These are phyloP conservation scores for Metopolophium dirhodum DNA, from an alignment of 1,140 invertebrate species.

Conservation along the genomic window DNA sequence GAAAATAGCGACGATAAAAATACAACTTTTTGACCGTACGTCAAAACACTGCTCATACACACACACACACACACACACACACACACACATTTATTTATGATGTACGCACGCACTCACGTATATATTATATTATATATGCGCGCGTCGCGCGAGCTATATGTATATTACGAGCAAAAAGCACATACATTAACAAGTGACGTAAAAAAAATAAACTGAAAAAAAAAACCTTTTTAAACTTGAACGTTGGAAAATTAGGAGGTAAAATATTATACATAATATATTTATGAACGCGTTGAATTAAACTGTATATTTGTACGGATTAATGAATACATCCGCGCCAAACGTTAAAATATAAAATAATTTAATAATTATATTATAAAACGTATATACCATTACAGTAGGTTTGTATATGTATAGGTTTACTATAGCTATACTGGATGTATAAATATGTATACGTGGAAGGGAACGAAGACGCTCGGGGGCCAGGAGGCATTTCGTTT, in stretches of 20 bases:
- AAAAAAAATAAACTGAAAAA: background rate
- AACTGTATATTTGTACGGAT: background rate
- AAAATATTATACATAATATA: background rate
- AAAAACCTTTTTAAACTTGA: constrained; percentile 18
- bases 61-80: background rate
- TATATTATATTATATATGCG: background rate
- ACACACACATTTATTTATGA: background rate
- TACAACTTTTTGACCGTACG: constrained; percentile 37
- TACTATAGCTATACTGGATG: background rate
- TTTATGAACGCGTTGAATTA: background rate
- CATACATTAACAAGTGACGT: background rate
- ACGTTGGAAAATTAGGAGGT: background rate
- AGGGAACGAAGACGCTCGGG: background rate
- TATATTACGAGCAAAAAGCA: background rate
- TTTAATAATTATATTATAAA: background rate
- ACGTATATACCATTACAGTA: background rate
- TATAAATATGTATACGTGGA: constrained; percentile 3
- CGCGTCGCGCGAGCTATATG: background rate
- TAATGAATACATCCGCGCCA: background rate
- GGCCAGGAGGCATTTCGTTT: constrained; percentile 1
- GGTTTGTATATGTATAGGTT: background rate
- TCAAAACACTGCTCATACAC: constrained; percentile 2
- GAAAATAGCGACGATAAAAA: constrained; percentile 43
- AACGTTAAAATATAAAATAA: background rate
- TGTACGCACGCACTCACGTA: background rate